Evolutionary conservation across 2,888 invertebrate genomes (phyloP).

Genomic region (Ophion slaviceki): DNA sequence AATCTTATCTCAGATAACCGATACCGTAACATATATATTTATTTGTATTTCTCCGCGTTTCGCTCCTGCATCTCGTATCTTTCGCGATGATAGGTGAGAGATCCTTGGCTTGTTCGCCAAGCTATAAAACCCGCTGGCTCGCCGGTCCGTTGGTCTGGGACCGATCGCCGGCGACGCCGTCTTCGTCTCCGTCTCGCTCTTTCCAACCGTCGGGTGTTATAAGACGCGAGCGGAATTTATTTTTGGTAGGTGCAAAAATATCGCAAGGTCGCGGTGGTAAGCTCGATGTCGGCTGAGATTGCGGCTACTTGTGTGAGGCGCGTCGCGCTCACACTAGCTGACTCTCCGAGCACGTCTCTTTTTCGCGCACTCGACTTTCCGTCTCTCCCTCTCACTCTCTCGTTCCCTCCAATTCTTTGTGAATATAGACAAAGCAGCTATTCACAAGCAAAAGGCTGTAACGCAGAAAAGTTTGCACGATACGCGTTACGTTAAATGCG

Average conservation of each 20-base stretch:
- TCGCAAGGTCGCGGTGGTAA: conserved; percentile 81
- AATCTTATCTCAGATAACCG: conserved; percentile 13
- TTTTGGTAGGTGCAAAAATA: conserved; percentile 82
- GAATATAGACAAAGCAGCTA: not conserved
- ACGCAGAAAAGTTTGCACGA: not conserved
- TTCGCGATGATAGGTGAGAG: conserved; percentile 44
- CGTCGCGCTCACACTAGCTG: conserved; percentile 23
- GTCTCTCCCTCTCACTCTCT: not conserved
- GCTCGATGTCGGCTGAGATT: conserved; percentile 64
- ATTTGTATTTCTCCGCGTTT: conserved; percentile 1
- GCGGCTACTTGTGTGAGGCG: conserved; percentile 40
- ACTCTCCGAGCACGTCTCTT: conserved; percentile 22
- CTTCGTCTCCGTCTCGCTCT: conserved; percentile 47
- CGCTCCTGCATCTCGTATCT: conserved; percentile 15
- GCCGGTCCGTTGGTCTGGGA: conserved; percentile 66
- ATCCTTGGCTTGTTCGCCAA: conserved; percentile 59
- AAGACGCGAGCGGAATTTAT: conserved; percentile 81
- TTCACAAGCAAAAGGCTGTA: conserved; percentile 12
- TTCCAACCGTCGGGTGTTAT: conserved; percentile 73
- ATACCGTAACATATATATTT: conserved; percentile 21
- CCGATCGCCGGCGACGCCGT: conserved; percentile 63
- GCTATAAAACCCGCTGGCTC: conserved; percentile 68
- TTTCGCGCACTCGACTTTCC: not conserved
- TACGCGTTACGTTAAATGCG: not conserved
- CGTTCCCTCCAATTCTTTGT: not conserved